Evolutionary conservation across 2,797 vertebrate genomes (phyloP), one percentile per base, ranked within the genome.

Genomic region (Eulemur coronatus): DNA sequence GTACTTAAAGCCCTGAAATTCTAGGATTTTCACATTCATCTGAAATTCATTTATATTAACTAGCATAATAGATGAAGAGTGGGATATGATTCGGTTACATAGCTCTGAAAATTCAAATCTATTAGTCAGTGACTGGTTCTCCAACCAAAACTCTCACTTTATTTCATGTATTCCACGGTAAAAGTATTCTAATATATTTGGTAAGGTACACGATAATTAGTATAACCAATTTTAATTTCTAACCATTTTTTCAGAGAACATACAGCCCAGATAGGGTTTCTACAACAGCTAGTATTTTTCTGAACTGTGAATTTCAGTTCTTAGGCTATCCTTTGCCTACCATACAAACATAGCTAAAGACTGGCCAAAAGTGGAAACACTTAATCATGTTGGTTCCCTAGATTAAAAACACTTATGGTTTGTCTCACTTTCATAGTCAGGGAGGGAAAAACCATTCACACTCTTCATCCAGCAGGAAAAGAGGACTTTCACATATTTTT

Each of bases 261-360:
- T 30, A 76, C 2, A 81, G 30, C 17, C 52, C 28, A 86, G 46
- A 81, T 48, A 48, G 73, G 35, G n/a, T 92, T 88, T 81, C 35
- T 88, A 35, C 73, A 91, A 87, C 5, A 87, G 41, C 48, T 57
- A 61, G 7, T 84, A 63, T 55, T 59, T 92, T 94, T 38, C 26
- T 38, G 24, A 89, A 84, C 30, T 61, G 59, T 33, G 35, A 94
- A 92, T 76, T 89, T 81, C 59, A 95, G 26, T 89, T 94, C 75
- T 75, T 91, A 73, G 35, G 73, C n/a, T 91, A 85, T 43, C 26
- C 24, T 18, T 88, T 69, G 6, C 61, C 28, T 72, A 89, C 33
- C n/a, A 96, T 48, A 76, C 8, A 95, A 91, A 93, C 63, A 91
- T 18, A 92, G 33, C 86, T n/a, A 75, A 88, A 89, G 20, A 70